Conservation (phyloP, 37 sponge, comb jelly and placozoan species). For the Trichoplax adhaerens region DNA sequence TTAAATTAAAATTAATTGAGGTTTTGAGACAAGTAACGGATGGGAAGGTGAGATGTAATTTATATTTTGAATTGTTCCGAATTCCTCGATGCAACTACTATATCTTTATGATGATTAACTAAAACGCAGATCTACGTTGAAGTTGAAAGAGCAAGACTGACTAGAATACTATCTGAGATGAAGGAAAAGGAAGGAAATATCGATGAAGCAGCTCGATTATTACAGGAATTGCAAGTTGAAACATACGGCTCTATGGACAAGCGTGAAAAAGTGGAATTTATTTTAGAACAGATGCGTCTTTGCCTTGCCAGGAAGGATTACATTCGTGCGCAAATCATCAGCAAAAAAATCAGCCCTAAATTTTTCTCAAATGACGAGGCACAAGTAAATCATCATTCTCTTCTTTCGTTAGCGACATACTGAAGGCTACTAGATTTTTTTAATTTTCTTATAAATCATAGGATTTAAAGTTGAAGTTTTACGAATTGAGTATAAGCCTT, state of each 20-base stretch:
- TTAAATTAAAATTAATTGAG: constrained; percentile 71
- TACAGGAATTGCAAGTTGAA: constrained; percentile 95
- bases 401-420: too few species aligned
- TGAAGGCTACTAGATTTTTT: too few species aligned
- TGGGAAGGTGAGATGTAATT: constrained; percentile 53
- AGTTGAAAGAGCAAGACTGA: constrained; percentile 84
- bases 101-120: background rate
- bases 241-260: constrained; percentile 95
- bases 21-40: constrained; percentile 79
- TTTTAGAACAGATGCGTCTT: constrained; percentile 92
- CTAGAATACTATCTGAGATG: constrained; percentile 70
- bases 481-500: constrained; percentile 67
- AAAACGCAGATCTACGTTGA: constrained; percentile 83
- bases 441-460: background rate
- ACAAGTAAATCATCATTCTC: constrained; percentile 13
- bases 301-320: constrained; percentile 82
- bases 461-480: constrained; percentile 84
- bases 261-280: constrained; percentile 82
- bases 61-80: background rate
- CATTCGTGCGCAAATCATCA: constrained; percentile 83
- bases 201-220: constrained; percentile 55
- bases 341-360: constrained; percentile 86
- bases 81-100: background rate
- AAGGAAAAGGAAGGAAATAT: constrained; percentile 66
- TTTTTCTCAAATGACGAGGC: constrained; percentile 38